Base-by-base conservation (phyloP, 2,888 invertebrate species). In the Mythimna impura region DNA sequence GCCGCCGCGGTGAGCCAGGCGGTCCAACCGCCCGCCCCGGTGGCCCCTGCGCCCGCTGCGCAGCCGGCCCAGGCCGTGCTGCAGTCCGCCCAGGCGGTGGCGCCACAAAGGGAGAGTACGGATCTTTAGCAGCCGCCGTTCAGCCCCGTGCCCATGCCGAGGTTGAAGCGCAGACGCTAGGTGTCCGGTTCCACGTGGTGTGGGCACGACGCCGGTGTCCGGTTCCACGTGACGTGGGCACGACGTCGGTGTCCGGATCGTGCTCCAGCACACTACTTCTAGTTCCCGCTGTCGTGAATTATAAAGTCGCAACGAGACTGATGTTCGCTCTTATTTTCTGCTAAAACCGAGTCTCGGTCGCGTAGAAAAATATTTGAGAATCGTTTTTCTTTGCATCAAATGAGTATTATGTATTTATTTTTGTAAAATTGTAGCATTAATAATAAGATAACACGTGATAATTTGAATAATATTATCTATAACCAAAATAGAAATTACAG, bases 341-440 rank as follows among this genome's bases (percentile, higher is more conserved):
- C 80, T 76, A 68, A 76, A 68, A 66, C 73, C 71, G 74, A n/a
- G 64, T 63, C 36, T 54, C 66, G 80, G 79, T 82, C 75, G 61
- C 68, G 82, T 77, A 80, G 73, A 69, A 70, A 83, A 83, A 72
- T 83, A 81, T 84, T 85, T 80, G 85, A 76, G 84, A 82, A 84
- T 80, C 70, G 82, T 87, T 88, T 90, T 90, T 87, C 84, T 90
- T 93, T 93, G 90, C 91, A 87, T 92, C 89, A 88, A 89, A 90
- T 86, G 84, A 91, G 89, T 91, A 91, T 91, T 91, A 91, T 87
- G 87, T 90, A 93, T 94, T 94, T 94, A 94, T 94, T 94, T 94
- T 94, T 94, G 85, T 92, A 92, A 90, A 89, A 85, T 69, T 87
- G 85, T 89, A 89, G 86, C 86, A 81, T 84, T 88, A 87, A 71